Evolutionary conservation across 2,797 vertebrate species (phyloP).

Genomic region (Falco berigora): DNA sequence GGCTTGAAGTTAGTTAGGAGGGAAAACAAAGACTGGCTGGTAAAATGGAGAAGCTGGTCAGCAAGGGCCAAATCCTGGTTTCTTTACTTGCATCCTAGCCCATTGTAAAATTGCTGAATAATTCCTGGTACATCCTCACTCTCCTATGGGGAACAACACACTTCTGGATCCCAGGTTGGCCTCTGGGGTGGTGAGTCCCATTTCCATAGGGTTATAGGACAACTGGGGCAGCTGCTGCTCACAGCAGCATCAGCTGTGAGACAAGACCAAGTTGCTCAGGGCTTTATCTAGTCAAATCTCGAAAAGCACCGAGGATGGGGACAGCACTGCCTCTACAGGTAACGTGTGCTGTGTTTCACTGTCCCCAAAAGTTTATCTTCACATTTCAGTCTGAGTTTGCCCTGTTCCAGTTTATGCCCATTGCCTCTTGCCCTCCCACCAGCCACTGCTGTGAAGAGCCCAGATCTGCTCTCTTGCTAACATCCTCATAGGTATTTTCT

Average conservation of each 20-base stretch:
- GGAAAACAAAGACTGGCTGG: not conserved
- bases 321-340: not conserved
- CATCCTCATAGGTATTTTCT: not conserved
- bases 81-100: not conserved
- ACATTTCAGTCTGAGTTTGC: not conserved
- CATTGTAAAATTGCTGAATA: not conserved
- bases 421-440: not conserved
- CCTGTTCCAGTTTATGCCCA: not conserved
- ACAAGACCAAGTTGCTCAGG: not conserved
- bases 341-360: not conserved
- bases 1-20: not conserved
- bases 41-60: not conserved
- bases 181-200: not conserved
- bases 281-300: not conserved
- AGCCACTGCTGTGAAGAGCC: not conserved
- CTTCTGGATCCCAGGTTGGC: fast-evolving
- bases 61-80: not conserved
- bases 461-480: not conserved
- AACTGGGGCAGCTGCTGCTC: not conserved
- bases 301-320: not conserved
- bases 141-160: not conserved
- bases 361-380: not conserved
- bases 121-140: not conserved
- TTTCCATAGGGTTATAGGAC: not conserved
- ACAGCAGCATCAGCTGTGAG: not conserved